phyloP scores from a whole-genome alignment of 2,113 vertebrate genomes.

The Riparia riparia region DNA sequence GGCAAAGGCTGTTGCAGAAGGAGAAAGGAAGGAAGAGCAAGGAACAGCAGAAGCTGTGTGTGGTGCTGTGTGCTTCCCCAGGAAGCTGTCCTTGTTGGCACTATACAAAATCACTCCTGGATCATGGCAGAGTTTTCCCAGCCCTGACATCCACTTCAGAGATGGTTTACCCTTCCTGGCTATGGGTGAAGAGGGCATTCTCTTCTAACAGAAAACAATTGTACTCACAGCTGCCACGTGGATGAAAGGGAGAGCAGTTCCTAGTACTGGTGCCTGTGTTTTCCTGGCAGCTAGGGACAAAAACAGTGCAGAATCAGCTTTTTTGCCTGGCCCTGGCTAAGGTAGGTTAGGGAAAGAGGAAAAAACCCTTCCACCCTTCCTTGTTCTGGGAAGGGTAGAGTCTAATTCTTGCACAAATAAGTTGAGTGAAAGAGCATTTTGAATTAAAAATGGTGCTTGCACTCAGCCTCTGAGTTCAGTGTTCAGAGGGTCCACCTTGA shows the following conservation, averaged over 20 bases:
- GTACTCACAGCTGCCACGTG: neutral
- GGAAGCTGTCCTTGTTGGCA: neutral
- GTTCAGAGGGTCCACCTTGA: neutral
- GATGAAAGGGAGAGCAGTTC: neutral
- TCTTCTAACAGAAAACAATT: accelerated
- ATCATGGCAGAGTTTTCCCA: neutral
- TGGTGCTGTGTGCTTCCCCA: neutral
- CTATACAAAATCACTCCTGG: neutral
- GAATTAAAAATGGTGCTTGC: neutral
- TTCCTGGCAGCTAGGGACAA: neutral
- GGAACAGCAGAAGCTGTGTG: neutral
- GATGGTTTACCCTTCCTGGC: neutral
- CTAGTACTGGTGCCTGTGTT: neutral
- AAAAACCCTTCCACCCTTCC: neutral
- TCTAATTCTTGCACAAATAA: neutral
- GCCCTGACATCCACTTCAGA: neutral
- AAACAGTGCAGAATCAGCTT: neutral
- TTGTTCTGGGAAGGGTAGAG: neutral
- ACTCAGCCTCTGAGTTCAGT: neutral
- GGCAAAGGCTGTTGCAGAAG: neutral
- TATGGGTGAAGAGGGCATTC: neutral
- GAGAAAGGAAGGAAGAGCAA: neutral
- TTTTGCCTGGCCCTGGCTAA: neutral
- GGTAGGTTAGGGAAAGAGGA: neutral
- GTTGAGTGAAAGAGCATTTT: neutral